Conservation (phyloP, 2,113 vertebrate species). For the Himantopus leucocephalus region DNA sequence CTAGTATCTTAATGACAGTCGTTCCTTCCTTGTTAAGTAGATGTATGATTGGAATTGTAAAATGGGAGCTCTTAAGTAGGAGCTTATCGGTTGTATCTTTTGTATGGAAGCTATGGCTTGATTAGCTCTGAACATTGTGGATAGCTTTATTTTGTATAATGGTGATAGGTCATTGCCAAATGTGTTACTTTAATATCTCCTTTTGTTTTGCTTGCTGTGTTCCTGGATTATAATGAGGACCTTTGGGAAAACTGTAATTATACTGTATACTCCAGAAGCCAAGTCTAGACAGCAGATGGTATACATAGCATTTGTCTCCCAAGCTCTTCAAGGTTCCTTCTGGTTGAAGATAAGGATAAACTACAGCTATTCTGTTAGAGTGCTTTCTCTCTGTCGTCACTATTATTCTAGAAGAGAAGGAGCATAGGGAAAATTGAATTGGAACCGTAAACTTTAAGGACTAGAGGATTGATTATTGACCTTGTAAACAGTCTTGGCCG, state of each 20-base stretch:
- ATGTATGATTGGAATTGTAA: background rate
- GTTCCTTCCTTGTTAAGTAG: background rate
- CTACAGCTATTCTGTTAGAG: background rate
- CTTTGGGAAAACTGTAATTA: constrained; percentile 37
- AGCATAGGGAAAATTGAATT: background rate
- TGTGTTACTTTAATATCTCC: background rate
- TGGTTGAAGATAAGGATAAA: constrained; percentile 25
- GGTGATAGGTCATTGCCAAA: background rate
- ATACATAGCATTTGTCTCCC: constrained; percentile 11
- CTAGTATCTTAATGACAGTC: background rate
- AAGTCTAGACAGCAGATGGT: constrained; percentile 57
- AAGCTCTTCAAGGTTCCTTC: constrained; percentile 15
- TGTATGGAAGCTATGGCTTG: background rate
- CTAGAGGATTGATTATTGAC: background rate
- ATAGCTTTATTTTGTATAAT: constrained; percentile 7
- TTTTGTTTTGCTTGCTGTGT: constrained; percentile 20
- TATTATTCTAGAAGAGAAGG: background rate
- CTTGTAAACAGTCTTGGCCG: background rate
- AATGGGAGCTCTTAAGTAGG: background rate
- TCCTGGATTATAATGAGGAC: constrained; percentile 25
- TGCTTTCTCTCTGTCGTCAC: background rate
- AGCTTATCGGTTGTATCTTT: background rate
- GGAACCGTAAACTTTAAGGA: background rate
- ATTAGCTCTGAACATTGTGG: background rate
- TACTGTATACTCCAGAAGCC: constrained; percentile 6